These are phyloP conservation scores for Alcis repandata DNA, from an alignment of 2,888 invertebrate species.

Conservation along the genomic window DNA sequence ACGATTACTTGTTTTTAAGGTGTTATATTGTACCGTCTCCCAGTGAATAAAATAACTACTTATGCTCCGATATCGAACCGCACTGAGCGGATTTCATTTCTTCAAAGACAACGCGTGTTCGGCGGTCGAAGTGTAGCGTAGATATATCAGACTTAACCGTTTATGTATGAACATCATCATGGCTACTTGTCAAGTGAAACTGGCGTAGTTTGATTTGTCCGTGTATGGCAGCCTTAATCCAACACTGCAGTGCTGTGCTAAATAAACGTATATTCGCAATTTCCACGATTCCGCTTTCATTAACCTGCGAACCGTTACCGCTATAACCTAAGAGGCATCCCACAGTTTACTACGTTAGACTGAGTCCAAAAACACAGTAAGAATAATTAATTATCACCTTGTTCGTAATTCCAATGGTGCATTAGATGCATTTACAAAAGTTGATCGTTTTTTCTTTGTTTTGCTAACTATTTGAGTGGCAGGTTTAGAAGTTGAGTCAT, in stretches of 20 bases:
- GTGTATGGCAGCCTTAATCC: slow-evolving; percentile 11
- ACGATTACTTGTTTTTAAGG: too few relatives aligned
- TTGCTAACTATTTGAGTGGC: slow-evolving; percentile 17
- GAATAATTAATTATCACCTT: slow-evolving; percentile 26
- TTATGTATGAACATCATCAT: too few relatives aligned
- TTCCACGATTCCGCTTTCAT: slow-evolving; percentile 24
- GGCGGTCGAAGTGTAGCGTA: too few relatives aligned
- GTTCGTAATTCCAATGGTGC: slow-evolving; percentile 36
- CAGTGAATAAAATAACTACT: too few relatives aligned
- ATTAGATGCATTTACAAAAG: slow-evolving; percentile 39
- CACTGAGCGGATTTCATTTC: too few relatives aligned
- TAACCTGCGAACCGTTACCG: slow-evolving; percentile 42
- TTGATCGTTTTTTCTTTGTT: slow-evolving; percentile 20
- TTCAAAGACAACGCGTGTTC: too few relatives aligned
- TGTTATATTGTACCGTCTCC: too few relatives aligned
- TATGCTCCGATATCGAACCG: too few relatives aligned
- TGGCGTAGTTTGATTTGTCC: neutral
- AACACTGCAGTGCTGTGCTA: slow-evolving; percentile 33
- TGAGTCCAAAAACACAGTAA: slow-evolving; percentile 40
- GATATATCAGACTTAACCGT: too few relatives aligned
- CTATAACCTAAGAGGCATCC: slow-evolving; percentile 66
- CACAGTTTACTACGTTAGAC: slow-evolving; percentile 56
- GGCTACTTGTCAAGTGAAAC: too few relatives aligned
- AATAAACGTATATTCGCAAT: slow-evolving; percentile 22
- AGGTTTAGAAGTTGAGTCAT: slow-evolving; percentile 21